Percentiles rank a stretch among this genome's conserved stretches.
phyloP scores from a whole-genome alignment of 2,888 invertebrate species.

The Escarpia spicata region DNA sequence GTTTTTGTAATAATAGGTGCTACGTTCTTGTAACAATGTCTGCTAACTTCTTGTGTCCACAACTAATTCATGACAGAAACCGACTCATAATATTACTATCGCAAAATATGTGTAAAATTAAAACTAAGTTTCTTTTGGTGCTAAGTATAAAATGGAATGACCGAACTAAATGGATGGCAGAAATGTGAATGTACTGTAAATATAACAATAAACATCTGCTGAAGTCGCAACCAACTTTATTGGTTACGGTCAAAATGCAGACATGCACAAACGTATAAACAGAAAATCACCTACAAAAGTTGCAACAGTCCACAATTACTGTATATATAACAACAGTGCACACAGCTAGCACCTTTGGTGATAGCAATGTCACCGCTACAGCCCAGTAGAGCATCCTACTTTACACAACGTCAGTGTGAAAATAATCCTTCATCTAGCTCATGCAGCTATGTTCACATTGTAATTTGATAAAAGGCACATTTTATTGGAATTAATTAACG shows the following conservation, averaged over 20 bases:
- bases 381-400: neutral
- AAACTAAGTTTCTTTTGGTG: neutral
- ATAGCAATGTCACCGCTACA: neutral
- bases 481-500: neutral
- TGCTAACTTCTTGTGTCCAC: neutral
- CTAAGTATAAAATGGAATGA: neutral
- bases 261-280: neutral
- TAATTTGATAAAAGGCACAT: conserved; percentile 5
- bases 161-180: neutral
- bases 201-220: neutral
- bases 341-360: no score
- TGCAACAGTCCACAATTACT: neutral
- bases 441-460: neutral
- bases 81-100: no score
- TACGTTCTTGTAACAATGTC: no score
- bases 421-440: neutral
- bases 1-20: neutral
- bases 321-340: neutral
- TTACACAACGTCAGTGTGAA: neutral
- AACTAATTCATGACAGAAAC: neutral
- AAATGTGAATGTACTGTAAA: neutral
- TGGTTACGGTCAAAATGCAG: neutral
- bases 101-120: no score
- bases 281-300: neutral
- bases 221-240: neutral